Base-by-base conservation (phyloP, 2,797 vertebrate species). In the Percopsis omiscomaycus region DNA sequence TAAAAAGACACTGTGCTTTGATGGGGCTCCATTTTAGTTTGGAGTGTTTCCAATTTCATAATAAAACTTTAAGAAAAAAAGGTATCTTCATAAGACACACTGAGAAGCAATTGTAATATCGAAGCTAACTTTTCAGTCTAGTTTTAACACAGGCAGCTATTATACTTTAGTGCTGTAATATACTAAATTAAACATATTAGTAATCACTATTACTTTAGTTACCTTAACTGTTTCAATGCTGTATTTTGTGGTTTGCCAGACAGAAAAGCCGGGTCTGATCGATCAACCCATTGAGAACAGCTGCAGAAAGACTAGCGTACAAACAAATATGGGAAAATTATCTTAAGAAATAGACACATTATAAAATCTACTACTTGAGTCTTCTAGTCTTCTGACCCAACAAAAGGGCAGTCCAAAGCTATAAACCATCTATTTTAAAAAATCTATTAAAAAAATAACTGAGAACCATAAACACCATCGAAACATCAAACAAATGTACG, bases 41-140 rank as follows among this genome's bases (percentile, higher is more conserved):
- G 86, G 85, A 85, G 73, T 48, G 63, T 74, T 78, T 88, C 81
- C 85, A 87, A 75, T 81, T 88, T 74, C 63, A 73, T 83, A 80
- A 80, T 83, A 74, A 71, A 65, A 69, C 76, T 84, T 74, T 61
- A 66, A 56, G 71, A 76, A 79, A 76, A 75, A 54, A 16, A 42
- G 64, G 32, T 69, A 61, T 71, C 45, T 71, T 76, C 45, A 52
- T 51, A 50, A 16, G 48, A 28, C n/a, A 61, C 74, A 29, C 16
- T n/a, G 47, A 66, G 49, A 55, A 3, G 0, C 74, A 28, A 68
- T 64, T 53, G 66, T 42, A 71, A 74, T 56, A 64, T 71, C 13
- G 58, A 48, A 14, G 42, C 57, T 68, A 61, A 54, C 37, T 67
- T 44, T 51, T 44, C 44, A 47, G 29, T 59, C 45, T 47, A 58